Conservation (phyloP, 2,113 vertebrate species). For the Ammodytes marinus region DNA sequence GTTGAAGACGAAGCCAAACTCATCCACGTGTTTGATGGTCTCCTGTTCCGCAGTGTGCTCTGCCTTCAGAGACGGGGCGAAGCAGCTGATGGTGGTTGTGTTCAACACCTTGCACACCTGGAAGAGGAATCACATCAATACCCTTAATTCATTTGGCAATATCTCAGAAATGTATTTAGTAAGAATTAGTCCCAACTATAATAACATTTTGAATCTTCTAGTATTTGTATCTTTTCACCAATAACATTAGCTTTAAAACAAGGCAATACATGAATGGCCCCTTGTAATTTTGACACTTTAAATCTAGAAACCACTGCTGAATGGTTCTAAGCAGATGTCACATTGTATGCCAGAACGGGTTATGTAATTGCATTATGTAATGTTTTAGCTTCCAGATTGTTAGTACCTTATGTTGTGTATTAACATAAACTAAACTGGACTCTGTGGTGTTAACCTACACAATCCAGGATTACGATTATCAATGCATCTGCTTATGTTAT, state of each 20-base stretch:
- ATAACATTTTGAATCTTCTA: conserved; percentile 1
- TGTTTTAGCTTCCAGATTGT: conserved; percentile 9
- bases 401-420: background rate
- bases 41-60: conserved; percentile 90
- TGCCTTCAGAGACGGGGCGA: conserved; percentile 89
- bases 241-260: background rate
- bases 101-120: conserved; percentile 95
- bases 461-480: background rate
- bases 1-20: conserved; percentile 98
- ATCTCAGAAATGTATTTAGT: background rate
- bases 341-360: background rate
- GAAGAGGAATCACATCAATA: background rate
- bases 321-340: conserved; percentile 19
- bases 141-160: background rate
- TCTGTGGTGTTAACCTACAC: background rate
- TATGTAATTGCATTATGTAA: background rate
- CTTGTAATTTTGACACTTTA: background rate
- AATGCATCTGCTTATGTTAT: background rate
- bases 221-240: background rate
- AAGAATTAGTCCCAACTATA: background rate
- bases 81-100: conserved; percentile 92
- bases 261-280: background rate
- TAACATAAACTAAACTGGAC: background rate
- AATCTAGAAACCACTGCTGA: background rate
- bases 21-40: conserved; percentile 91